Percentiles rank a stretch among this genome's conserved stretches.
Conservation (phyloP, 2,888 invertebrate genomes). For the Dolichopus griseipennis region DNA sequence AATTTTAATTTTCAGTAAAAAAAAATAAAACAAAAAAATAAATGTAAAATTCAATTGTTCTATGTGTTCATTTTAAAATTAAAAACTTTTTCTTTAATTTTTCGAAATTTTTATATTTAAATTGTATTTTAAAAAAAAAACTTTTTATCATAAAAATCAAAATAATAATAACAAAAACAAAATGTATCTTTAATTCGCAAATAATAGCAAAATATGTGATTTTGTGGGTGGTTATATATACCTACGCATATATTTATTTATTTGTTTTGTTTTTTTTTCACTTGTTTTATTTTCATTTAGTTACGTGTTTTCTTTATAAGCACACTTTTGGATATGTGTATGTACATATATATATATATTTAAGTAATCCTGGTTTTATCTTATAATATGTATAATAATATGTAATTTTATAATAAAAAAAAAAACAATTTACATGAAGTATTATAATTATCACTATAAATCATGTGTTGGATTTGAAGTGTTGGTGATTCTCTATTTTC, state of each 20-base stretch:
- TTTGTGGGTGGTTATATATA: background rate
- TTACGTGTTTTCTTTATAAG: background rate
- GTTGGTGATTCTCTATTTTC: background rate
- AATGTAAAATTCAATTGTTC: too few relatives aligned
- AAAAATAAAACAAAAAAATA: too few relatives aligned
- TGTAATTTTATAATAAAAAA: background rate
- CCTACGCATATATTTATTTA: background rate
- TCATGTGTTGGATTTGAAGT: background rate
- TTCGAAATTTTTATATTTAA: too few relatives aligned
- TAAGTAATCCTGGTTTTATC: too few relatives aligned
- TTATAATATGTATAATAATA: too few relatives aligned
- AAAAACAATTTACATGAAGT: background rate
- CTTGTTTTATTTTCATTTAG: background rate
- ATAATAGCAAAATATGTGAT: background rate
- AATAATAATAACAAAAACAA: too few relatives aligned
- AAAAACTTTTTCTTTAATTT: too few relatives aligned
- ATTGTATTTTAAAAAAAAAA: too few relatives aligned
- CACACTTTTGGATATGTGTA: too few relatives aligned
- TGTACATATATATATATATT: too few relatives aligned
- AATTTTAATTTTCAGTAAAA: background rate
- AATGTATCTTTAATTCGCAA: background rate
- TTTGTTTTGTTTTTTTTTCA: background rate
- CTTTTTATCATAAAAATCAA: too few relatives aligned
- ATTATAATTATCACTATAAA: background rate
- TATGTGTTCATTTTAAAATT: too few relatives aligned